phyloP scores from a whole-genome alignment of 53 echinoderm and acorn worm species.

The Antedon mediterranea region DNA sequence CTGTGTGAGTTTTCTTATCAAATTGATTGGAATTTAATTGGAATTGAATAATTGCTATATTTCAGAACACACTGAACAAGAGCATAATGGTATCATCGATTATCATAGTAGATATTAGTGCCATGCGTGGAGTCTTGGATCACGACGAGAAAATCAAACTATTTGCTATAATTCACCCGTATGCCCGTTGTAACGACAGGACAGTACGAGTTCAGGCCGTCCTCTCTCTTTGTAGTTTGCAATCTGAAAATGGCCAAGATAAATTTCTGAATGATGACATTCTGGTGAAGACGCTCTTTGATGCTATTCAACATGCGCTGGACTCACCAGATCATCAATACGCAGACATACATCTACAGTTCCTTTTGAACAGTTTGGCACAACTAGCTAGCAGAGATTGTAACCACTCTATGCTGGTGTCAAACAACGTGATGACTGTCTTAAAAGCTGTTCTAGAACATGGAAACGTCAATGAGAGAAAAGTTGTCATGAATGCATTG shows the following conservation, averaged over 20 bases:
- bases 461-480: not conserved
- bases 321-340: not conserved
- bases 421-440: not conserved
- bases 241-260: not conserved
- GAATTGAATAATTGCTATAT: not conserved
- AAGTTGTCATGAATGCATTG: not conserved
- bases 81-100: not conserved
- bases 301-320: not conserved
- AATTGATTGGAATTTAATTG: too few relatives aligned
- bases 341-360: not conserved
- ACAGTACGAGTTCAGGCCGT: not conserved
- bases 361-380: not conserved
- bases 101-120: not conserved
- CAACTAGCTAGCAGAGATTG: not conserved
- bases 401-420: not conserved
- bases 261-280: not conserved
- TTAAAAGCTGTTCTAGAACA: not conserved
- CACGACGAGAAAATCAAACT: not conserved
- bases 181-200: not conserved
- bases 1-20: too few relatives aligned
- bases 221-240: not conserved
- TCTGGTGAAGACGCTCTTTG: not conserved
- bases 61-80: not conserved
- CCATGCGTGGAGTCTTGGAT: not conserved
- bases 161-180: not conserved